phyloP scores from a whole-genome alignment of 2,113 vertebrate genomes.

The Todiramphus chloris region DNA sequence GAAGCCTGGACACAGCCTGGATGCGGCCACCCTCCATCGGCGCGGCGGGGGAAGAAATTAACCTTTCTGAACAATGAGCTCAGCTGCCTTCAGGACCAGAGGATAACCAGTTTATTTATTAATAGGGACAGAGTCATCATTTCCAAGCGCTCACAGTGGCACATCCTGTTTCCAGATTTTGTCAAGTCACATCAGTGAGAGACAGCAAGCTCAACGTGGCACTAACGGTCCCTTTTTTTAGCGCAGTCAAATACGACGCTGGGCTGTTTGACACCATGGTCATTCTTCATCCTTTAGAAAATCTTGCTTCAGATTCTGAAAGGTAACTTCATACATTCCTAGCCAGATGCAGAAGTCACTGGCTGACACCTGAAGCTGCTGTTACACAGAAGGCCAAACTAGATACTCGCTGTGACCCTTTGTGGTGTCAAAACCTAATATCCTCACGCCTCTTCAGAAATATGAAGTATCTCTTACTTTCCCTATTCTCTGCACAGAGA shows the following conservation, averaged over 20 bases:
- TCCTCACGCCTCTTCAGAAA: background rate
- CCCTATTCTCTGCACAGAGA: background rate
- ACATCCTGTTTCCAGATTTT: background rate
- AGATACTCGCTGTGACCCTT: background rate
- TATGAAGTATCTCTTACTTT: background rate
- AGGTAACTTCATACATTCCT: background rate
- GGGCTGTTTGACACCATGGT: background rate
- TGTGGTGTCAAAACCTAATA: background rate
- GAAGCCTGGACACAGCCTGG: background rate
- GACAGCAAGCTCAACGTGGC: background rate
- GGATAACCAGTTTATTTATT: conserved; percentile 14
- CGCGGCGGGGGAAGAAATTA: background rate
- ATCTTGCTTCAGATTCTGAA: background rate
- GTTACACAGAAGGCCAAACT: background rate
- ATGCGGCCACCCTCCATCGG: background rate
- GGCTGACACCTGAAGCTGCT: background rate
- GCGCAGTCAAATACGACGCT: background rate
- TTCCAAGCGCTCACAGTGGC: background rate
- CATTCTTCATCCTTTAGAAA: background rate
- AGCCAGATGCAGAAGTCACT: background rate
- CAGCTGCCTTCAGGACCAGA: background rate
- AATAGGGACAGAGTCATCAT: background rate
- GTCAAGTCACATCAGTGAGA: background rate
- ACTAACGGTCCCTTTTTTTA: background rate
- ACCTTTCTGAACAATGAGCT: conserved; percentile 40